Base-by-base conservation (phyloP, 2,797 vertebrate genomes). In the Takifugu ocellatus region DNA sequence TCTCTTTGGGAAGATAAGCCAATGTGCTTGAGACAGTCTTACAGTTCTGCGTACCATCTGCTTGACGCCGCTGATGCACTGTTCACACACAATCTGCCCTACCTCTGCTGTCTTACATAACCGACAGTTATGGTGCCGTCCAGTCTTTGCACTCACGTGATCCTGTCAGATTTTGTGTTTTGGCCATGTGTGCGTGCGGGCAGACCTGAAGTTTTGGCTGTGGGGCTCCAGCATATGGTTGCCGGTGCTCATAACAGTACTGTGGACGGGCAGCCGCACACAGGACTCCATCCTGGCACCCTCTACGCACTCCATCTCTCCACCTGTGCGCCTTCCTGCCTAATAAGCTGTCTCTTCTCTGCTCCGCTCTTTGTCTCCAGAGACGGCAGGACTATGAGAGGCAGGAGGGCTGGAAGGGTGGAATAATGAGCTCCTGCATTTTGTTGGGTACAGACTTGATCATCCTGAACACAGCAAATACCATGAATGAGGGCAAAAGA, bases 101-200 rank as follows among this genome's bases (percentile, higher is more conserved):
- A 73, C 76, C 82, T 84, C 71, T 56, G 50, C 61, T 59, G 58
- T 70, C 73, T 86, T 83, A 85, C 63, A 51, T 87, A 86, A 89
- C 52, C 51, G 21, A 12, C 36, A 39, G 14, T 36, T 36, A 36
- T 36, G 3, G 6, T 36, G 33, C 36, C 10, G 36, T 39, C 68
- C 63, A 56, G 51, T 59, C 17, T 78, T 78, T 74, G 54, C 54
- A 55, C 46, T 77, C 26, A 21, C 21, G 21, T 65, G 60, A 56
- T 53, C 51, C 63, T 51, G 47, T 51, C 54, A 10, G 63, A 60
- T 53, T 51, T 48, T 59, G 16, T 42, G 36, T n/a, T 43, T 24
- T 48, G 5, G 1, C 10, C 11, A 2, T 5, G 45, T 25, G 25
- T 21, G 49, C 10, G 25, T 11, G 58, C 47, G 59, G 49, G 17